Base-by-base conservation (phyloP, 2,113 vertebrate genomes). In the Thalassoma bifasciatum region DNA sequence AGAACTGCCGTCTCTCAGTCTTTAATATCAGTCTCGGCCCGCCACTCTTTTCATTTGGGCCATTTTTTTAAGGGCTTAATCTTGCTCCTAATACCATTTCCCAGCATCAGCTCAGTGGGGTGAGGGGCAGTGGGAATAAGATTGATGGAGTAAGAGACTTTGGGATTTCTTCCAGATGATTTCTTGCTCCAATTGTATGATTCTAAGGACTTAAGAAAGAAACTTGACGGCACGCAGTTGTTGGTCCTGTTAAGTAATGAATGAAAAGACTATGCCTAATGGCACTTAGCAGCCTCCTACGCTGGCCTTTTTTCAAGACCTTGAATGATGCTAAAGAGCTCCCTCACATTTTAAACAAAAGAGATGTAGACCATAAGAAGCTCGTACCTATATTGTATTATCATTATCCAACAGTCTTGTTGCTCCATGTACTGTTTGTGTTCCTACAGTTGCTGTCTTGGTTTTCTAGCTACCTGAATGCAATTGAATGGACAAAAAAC, bases 61-160 rank as follows among this genome's bases (percentile, higher is more conserved):
- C 42, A 36, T 83, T 78, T 83, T 79, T 84, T 81, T 47, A 36
- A 75, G 68, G 61, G 85, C 80, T 76, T 90, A 91, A 88, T 91
- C 86, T 82, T 16, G 23, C 70, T 72, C 70, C 67, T 77, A 79
- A 84, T 87, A 58, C 46, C 65, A 56, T 79, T 88, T 81, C 66
- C 36, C 64, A 56, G 68, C 74, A 85, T 51, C 50, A 22, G 50
- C 59, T 77, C 44, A 65, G 24, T 11, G 13, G 46, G 57, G 13
- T 22, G 22, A 61, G 38, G 38, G 51, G 22, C 47, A 26, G 50
- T 21, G 63, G 30, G 72, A 80, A 70, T 57, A 50, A 70, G 61
- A 75, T 71, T 83, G 54, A 66, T 67, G 37, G 14, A 61, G 77
- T 51, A 40, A 56, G 52, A 66, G 57, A 77, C 38, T 64, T 79